Conservation (phyloP, 2,888 invertebrate genomes). For the Emmelina monodactyla region DNA sequence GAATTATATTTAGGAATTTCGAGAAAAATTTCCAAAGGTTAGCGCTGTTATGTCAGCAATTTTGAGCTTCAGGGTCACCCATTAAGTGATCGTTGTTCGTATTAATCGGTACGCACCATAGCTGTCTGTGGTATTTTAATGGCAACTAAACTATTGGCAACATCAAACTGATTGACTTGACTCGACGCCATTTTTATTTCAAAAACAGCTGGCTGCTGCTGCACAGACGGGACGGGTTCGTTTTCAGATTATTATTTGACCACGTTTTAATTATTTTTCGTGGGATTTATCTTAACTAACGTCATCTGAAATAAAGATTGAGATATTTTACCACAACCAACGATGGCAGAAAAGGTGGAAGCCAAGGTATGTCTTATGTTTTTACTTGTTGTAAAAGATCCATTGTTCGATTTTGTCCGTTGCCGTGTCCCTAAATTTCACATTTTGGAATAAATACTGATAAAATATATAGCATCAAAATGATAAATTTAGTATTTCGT, state of each 20-base stretch:
- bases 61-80: too few relatives aligned
- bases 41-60: too few relatives aligned
- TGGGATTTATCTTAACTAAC: background rate
- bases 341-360: conserved; percentile 43
- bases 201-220: conserved; percentile 19
- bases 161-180: conserved; percentile 1
- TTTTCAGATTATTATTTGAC: background rate
- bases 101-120: too few relatives aligned
- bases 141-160: conserved; percentile 4
- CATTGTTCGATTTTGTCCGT: conserved; percentile 42
- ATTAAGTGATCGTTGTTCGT: too few relatives aligned
- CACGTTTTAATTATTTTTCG: background rate
- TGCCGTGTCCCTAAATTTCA: too few relatives aligned
- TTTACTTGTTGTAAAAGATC: conserved; percentile 19
- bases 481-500: too few relatives aligned
- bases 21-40: too few relatives aligned
- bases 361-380: conserved; percentile 37
- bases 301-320: background rate
- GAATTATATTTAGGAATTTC: too few relatives aligned
- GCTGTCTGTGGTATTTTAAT: too few relatives aligned
- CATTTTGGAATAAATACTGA: too few relatives aligned
- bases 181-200: conserved; percentile 19
- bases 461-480: too few relatives aligned
- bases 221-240: background rate
- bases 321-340: background rate